Base-by-base conservation (phyloP, 2,797 vertebrate genomes). In the Macropus fuliginosus region DNA sequence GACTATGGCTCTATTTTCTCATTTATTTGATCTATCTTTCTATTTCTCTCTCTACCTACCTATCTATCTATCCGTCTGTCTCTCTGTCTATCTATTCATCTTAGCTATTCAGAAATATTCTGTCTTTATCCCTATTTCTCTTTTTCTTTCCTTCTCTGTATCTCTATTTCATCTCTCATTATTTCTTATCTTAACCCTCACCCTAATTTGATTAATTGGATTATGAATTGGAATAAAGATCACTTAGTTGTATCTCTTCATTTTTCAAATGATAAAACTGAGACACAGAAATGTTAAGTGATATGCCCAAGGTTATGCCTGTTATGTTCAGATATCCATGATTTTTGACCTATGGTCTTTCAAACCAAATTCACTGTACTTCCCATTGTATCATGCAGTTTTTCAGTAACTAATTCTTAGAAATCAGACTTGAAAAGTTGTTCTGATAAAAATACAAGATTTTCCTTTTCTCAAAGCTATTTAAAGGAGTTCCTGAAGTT, bases 401-500 rank as follows among this genome's bases (percentile, higher is more conserved):
- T 27, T 8, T 87, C 40, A 16, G 96, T 96, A 56, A 59, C 27
- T 62, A 93, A 94, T 92, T 74, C 55, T 40, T 1, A 52, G 66
- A 94, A 95, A 93, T 62, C 21, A 55, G 92, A 91, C 21, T 28
- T 46, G 56, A 92, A 96, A 92, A 94, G 29, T 29, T 24, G 21
- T 81, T 95, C 59, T 57, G 18, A 91, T 34, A 55, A 89, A 55
- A 93, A 96, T 46, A 94, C 74, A 90, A 91, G 40, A 97, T 97
- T 97, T 97, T 52, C 55, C 2, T 95, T 87, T 28, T 96, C 96
- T 90, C 94, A 93, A 96, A 96, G 10, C 4, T 96, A 57, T 96
- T 98, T 98, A 96, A 98, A 97, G 46, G 95, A 95, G 97, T 96
- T 92, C 18, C 54, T 56, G 40, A 91, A 5, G 3, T 97, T 96